Conservation (phyloP, 1,140 invertebrate species). For the Camponotus vicinus region DNA sequence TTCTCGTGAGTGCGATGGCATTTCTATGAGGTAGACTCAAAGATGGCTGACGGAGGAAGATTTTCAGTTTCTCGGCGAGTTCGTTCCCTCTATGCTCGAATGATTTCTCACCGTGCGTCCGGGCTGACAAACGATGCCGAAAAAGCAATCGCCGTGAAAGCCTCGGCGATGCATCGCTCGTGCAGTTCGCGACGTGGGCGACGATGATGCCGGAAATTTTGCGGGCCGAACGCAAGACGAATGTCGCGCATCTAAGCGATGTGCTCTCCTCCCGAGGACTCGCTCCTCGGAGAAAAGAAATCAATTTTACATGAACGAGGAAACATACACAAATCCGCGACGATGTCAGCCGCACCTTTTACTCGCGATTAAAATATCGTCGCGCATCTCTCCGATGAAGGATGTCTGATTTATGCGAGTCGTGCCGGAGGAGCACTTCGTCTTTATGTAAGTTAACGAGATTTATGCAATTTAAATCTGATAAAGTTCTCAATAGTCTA, state of each 20-base stretch:
- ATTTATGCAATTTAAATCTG: background rate
- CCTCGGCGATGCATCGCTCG: constrained; percentile 43
- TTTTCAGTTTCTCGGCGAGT: constrained; percentile 22
- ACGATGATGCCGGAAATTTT: constrained; percentile 55
- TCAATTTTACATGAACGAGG: constrained; percentile 39
- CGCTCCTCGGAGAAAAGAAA: background rate
- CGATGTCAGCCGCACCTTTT: constrained; percentile 12
- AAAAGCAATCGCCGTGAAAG: constrained; percentile 80
- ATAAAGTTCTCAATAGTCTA: background rate
- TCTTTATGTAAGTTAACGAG: background rate
- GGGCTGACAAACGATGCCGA: constrained; percentile 67
- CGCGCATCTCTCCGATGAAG: background rate
- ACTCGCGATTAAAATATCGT: constrained; percentile 34
- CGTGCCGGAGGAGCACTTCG: background rate
- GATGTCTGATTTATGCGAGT: background rate
- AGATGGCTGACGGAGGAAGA: background rate
- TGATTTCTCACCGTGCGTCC: constrained; percentile 73
- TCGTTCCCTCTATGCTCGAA: constrained; percentile 52
- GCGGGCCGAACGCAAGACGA: constrained; percentile 48
- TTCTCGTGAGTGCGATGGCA: background rate
- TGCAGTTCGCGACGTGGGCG: constrained; percentile 28
- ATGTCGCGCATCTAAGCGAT: constrained; percentile 32
- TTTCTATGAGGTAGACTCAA: background rate
- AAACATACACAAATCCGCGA: constrained; percentile 2
- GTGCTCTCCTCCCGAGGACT: background rate